A percentile compares a stretch with the other conserved stretches of the same genome.
Evolutionary conservation across 2,797 vertebrate genomes (phyloP).

Genomic region (Labroides dimidiatus): DNA sequence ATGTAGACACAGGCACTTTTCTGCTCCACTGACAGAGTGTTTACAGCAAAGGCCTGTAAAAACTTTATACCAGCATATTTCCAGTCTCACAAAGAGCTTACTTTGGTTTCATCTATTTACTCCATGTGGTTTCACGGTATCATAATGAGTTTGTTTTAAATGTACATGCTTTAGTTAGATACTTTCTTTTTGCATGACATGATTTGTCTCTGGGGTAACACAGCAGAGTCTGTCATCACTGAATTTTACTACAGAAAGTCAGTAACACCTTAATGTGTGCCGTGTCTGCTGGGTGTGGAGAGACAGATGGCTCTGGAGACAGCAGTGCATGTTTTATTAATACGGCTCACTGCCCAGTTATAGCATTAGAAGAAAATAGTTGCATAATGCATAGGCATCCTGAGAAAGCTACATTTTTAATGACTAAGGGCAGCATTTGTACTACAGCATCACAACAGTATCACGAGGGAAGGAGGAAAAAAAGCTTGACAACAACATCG

Average conservation of each 20-base stretch:
- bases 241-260: neutral
- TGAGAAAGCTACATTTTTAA: slow-evolving; percentile 34
- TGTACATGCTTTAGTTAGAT: too few species aligned
- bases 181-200: too few species aligned
- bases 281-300: slow-evolving; percentile 4
- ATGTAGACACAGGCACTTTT: neutral
- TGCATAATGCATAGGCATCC: slow-evolving; percentile 57
- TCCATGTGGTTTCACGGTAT: neutral
- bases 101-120: neutral
- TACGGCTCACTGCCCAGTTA: slow-evolving; percentile 43
- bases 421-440: slow-evolving; percentile 16
- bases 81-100: neutral
- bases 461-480: neutral
- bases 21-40: neutral
- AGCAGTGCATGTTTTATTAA: slow-evolving; percentile 64
- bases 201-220: neutral
- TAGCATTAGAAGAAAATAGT: slow-evolving; percentile 39
- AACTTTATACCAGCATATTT: too few species aligned
- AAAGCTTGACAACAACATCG: neutral
- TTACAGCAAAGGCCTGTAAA: neutral
- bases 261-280: slow-evolving; percentile 18
- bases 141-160: neutral
- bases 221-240: neutral
- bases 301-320: slow-evolving; percentile 48
- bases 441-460: neutral